A percentile compares a stretch with the other conserved stretches of the same genome.
These are phyloP conservation scores for Epizoanthus ramosus DNA, from an alignment of 92 coral and sea anemone genomes.

Conservation along the genomic window DNA sequence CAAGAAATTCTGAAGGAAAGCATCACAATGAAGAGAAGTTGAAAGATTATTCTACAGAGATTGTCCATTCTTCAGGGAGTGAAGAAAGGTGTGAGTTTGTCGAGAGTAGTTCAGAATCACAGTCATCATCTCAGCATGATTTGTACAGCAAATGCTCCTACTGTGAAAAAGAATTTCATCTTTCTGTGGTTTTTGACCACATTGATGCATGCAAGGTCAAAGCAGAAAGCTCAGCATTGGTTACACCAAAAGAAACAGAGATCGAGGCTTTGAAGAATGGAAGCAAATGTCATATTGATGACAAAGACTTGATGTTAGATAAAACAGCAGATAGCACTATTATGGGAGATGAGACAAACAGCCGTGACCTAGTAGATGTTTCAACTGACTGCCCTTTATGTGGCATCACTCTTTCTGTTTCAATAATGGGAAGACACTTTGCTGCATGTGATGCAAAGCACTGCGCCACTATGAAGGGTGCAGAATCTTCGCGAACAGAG, in stretches of 20 bases:
- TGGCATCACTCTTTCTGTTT: constrained; percentile 28
- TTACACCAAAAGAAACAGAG: too few relatives aligned
- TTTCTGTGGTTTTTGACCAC: not conserved
- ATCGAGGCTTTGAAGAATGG: too few relatives aligned
- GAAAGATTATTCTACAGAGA: not conserved
- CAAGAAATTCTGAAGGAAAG: constrained; percentile 12
- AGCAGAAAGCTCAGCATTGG: too few relatives aligned
- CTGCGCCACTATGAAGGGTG: not conserved
- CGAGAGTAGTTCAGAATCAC: not conserved
- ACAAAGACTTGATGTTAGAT: too few relatives aligned
- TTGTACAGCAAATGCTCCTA: not conserved
- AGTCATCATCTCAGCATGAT: constrained; percentile 1
- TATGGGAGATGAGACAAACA: not conserved
- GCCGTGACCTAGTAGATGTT: not conserved
- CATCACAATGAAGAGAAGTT: not conserved
- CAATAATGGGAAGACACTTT: constrained; percentile 31
- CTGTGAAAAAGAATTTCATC: not conserved
- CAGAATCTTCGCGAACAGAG: not conserved
- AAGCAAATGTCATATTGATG: not conserved
- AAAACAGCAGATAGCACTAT: not conserved
- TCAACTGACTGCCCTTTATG: constrained; percentile 33
- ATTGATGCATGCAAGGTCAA: not conserved
- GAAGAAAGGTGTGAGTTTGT: not conserved
- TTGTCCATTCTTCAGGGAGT: not conserved
- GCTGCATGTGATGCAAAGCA: constrained; percentile 4